Evolutionary conservation across 2,113 vertebrate genomes (phyloP), one percentile per base, ranked within the genome.

Genomic region (Baryphthengus martii): DNA sequence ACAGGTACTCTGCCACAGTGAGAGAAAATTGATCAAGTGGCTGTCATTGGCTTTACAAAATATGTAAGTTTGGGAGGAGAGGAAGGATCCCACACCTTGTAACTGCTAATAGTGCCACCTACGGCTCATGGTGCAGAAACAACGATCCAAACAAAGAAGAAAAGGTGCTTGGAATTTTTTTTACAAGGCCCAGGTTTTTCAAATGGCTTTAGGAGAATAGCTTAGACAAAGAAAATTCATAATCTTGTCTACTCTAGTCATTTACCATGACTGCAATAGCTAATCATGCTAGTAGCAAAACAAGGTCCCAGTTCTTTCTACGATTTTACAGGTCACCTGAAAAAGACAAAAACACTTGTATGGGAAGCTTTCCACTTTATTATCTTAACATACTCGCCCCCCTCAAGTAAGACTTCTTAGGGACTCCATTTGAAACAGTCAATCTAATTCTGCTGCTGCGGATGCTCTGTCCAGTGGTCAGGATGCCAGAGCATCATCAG

Each of bases 51-150:
- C 56, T 94, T 65, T 17, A 44, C 9, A 66, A 53, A 89, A 73
- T 6, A 49, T 2, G 0, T 6, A 47, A 31, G 3, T 33, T 2
- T 40, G 28, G 10, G 39, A 83, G 26, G 29, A 87, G 9, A 3
- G 28, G 17, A 78, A 42, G 20, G 11, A 90, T 37, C 31, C 42
- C 29, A 77, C 63, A 80, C 16, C 25, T 71, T 42, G 2, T 10
- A 79, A 73, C 17, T 89, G 42, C 33, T 78, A 78, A 73, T 14
- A 80, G 68, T 88, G 76, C 47, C 44, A 88, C 31, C 37, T 93
- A 78, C 0, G 12, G 80, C 7, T 71, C 37, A 82, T 33, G 20
- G 2, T 61, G 23, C 24, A 82, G 49, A 76, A 88, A 59, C 12
- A 49, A 87, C 42, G 17, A 78, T 29, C 5, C n/a, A 63, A 74